Base-by-base conservation (phyloP, 2,797 vertebrate genomes). In the Heliangelus exortis region DNA sequence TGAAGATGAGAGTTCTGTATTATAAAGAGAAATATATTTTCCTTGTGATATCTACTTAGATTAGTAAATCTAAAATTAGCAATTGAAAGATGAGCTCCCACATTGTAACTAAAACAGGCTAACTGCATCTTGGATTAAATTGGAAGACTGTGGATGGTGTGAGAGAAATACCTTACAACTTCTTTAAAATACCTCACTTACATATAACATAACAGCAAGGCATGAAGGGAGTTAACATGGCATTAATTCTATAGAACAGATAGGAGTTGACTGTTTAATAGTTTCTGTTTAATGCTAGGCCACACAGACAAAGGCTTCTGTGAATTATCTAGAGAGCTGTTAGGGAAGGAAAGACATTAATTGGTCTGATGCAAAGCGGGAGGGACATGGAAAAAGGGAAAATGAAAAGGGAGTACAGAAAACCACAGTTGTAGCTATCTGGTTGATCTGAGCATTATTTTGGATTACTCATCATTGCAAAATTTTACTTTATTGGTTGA, bases 301-400 rank as follows among this genome's bases (percentile, higher is more conserved):
- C 94, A 96, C 85, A 95, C 81, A 96, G 95, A 96, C 87, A 96
- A 97, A 96, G 92, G 93, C 25, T 93, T 89, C 80, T 96, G 73
- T 89, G 94, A 96, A 97, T 97, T 96, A 88, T 94, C 96, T 93
- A 84, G 96, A 97, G 97, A 96, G 93, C 91, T 95, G 89, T 96
- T 97, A 96, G 79, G n/a, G 48, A 93, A 95, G 66, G 66, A 96
- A 92, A 93, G 78, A 87, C 95, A 96, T 97, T 97, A 97, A 96
- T 93, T 97, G 94, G 92, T 81, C 74, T 97, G 91, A 96, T 91
- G 88, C 53, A 93, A 96, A 95, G 58, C 14, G 22, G 89, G 96
- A 96, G 62, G 92, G 86, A 95, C 82, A 84, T 54, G 41, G 84
- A 93, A 91, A 93, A 96, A 94, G 53, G 43, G 43, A 95, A 94